Percentiles rank a stretch among this genome's conserved stretches.
phyloP scores from a whole-genome alignment of 2,797 vertebrate genomes.

The Platyrinchus mystaceus region DNA sequence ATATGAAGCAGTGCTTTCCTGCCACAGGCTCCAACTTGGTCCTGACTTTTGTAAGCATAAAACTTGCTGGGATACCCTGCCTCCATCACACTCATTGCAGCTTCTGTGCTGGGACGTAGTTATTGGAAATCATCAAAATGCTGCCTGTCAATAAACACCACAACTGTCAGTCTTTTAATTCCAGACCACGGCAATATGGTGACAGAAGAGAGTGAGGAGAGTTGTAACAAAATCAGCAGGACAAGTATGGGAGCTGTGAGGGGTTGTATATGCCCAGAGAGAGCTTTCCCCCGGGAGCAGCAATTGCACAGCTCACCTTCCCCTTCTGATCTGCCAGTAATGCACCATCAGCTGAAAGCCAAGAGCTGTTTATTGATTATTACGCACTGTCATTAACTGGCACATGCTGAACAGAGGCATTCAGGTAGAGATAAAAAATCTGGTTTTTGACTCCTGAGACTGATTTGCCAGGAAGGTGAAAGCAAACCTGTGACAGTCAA shows the following conservation, averaged over 20 bases:
- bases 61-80: neutral
- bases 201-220: neutral
- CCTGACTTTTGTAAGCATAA: neutral
- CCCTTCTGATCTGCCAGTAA: neutral
- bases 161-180: neutral
- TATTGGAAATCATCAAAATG: neutral
- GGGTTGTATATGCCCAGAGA: neutral
- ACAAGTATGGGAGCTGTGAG: neutral
- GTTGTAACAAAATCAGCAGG: neutral
- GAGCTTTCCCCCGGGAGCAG: neutral
- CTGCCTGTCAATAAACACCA: neutral
- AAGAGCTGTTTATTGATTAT: conserved; percentile 43
- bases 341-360: conserved; percentile 39
- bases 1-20: neutral
- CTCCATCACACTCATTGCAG: rapidly evolving
- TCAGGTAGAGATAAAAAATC: conserved; percentile 18
- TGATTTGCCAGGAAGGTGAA: conserved; percentile 34
- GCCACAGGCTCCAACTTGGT: neutral
- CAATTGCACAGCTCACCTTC: neutral
- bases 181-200: neutral
- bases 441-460: neutral
- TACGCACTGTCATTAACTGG: neutral
- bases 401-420: neutral
- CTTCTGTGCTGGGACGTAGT: neutral
- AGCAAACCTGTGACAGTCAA: conserved; percentile 27